These are phyloP conservation scores for Pristionchus arcanus DNA, from an alignment of 2,888 invertebrate genomes.

Conservation along the genomic window DNA sequence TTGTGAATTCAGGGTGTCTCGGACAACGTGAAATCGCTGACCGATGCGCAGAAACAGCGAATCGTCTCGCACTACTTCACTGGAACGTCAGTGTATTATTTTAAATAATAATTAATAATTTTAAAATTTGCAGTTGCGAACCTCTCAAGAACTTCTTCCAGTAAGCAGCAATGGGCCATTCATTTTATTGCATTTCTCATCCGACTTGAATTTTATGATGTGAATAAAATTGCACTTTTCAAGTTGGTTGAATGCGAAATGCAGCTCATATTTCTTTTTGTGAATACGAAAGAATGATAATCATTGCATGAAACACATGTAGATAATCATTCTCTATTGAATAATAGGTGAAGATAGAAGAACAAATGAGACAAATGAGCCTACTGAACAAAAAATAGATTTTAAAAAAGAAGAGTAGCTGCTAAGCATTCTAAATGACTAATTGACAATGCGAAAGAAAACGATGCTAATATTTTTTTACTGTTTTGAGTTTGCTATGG, in stretches of 20 bases:
- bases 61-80: constrained; percentile 30
- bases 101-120: neutral
- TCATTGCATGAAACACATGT: no score
- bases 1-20: neutral
- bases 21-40: constrained; percentile 18
- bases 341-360: no score
- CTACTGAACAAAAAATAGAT: no score
- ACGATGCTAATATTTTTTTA: no score
- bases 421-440: no score
- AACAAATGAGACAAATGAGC: no score
- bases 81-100: constrained; percentile 4
- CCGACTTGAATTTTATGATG: neutral
- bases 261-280: no score
- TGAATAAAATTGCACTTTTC: neutral
- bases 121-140: neutral
- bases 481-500: no score
- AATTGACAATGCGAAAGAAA: no score
- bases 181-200: neutral
- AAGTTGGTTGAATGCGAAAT: neutral
- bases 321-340: no score
- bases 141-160: constrained; percentile 50
- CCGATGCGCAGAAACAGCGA: constrained; percentile 26
- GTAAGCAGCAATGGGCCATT: neutral
- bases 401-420: no score
- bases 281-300: no score